These are phyloP conservation scores for Nannoperca australis DNA, from an alignment of 2,797 vertebrate genomes.

Conservation along the genomic window DNA sequence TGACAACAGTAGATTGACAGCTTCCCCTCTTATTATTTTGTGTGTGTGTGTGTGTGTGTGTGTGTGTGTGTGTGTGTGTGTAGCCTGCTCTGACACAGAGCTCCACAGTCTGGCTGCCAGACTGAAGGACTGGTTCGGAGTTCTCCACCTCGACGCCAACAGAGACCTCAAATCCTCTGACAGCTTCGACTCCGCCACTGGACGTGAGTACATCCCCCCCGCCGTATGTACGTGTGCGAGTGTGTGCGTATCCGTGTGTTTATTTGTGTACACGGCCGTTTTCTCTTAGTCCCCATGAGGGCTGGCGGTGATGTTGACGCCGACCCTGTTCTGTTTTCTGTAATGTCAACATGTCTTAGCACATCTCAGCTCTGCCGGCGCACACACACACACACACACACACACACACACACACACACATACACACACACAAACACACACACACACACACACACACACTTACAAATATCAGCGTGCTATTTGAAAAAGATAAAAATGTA, in stretches of 20 bases:
- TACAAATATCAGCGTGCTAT: conserved; percentile 14
- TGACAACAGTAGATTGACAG: conserved; percentile 49
- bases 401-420: conserved; percentile 17
- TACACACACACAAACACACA: conserved; percentile 2
- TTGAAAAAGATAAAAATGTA: conserved; percentile 26
- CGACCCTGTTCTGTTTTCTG: conserved; percentile 58
- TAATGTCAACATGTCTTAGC: conserved; percentile 66
- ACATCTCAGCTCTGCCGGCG: conserved; percentile 37
- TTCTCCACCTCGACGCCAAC: conserved; percentile 93
- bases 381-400: conserved; percentile 17
- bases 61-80: conserved; percentile 62
- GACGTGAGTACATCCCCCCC: conserved; percentile 77
- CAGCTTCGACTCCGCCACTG: conserved; percentile 75
- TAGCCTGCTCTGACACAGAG: conserved; percentile 87
- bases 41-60: conserved; percentile 51
- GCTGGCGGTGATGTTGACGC: conserved; percentile 59
- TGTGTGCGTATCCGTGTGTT: conserved; percentile 15
- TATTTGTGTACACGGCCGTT: neutral
- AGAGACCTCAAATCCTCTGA: conserved; percentile 84
- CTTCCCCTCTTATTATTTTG: conserved; percentile 47
- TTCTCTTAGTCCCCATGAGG: conserved; percentile 41
- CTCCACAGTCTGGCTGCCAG: conserved; percentile 91
- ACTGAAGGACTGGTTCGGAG: conserved; percentile 97
- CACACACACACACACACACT: conserved; percentile 10
- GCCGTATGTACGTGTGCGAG: neutral